These are phyloP conservation scores for Ramphastos sulfuratus DNA, from an alignment of 2,113 vertebrate genomes.

Conservation along the genomic window DNA sequence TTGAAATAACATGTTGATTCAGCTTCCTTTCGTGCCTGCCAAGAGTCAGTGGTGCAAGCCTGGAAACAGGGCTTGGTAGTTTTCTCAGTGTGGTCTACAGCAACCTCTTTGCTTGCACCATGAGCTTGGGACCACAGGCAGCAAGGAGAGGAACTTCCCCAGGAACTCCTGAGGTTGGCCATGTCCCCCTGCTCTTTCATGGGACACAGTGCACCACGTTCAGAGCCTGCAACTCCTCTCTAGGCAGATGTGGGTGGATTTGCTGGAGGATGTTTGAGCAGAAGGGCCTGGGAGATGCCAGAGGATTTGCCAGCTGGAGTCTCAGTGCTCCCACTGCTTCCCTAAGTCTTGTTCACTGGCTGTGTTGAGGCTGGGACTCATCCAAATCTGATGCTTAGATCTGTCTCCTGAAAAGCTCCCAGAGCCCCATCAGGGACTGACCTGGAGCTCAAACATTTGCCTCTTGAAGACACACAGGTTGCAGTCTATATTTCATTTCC, in stretches of 20 bases:
- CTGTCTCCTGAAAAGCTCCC: not conserved
- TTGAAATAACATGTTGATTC: constrained; percentile 48
- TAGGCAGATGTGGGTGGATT: not conserved
- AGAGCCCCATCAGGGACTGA: not conserved
- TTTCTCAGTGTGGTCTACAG: not conserved
- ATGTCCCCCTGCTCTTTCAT: not conserved
- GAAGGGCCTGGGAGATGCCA: not conserved
- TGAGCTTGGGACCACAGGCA: not conserved
- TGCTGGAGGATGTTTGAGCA: not conserved
- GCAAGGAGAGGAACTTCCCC: not conserved
- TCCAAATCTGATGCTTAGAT: not conserved
- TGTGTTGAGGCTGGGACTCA: not conserved
- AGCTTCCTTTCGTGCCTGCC: constrained; percentile 5
- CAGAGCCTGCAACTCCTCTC: rapidly evolving
- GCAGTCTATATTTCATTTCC: not conserved
- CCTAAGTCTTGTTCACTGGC: not conserved
- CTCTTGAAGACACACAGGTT: not conserved
- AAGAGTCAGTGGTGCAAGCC: not conserved
- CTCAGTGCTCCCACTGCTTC: not conserved
- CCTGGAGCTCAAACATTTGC: not conserved
- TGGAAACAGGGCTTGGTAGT: not conserved
- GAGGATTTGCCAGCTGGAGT: not conserved
- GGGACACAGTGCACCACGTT: not conserved
- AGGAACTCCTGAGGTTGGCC: not conserved
- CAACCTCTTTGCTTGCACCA: not conserved